A percentile compares a stretch with the other conserved stretches of the same genome.
phyloP scores from a whole-genome alignment of 2,113 vertebrate species.

The Chiloscyllium plagiosum region DNA sequence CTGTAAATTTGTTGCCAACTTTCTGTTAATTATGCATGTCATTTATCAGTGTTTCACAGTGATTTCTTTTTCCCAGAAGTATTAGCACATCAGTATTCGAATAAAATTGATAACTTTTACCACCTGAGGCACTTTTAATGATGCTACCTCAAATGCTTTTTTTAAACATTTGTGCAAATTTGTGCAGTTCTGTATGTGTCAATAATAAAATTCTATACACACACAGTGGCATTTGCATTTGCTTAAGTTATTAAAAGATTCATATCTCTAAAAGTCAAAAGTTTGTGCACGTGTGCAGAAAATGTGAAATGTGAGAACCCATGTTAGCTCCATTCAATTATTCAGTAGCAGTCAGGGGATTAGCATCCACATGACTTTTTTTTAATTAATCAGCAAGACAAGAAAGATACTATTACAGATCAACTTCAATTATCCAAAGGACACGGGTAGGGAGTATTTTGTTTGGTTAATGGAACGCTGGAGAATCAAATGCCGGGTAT shows the following conservation, averaged over 20 bases:
- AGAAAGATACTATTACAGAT: too few species aligned
- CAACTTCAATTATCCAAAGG: too few species aligned
- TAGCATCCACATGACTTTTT: not conserved
- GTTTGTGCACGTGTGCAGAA: not conserved
- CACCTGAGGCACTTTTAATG: not conserved
- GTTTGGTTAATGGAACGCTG: too few species aligned
- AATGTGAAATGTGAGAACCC: not conserved
- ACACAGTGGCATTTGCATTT: not conserved
- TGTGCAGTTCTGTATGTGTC: not conserved
- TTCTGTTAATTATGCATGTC: not conserved
- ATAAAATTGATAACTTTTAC: not conserved
- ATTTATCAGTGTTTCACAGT: not conserved
- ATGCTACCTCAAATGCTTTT: not conserved
- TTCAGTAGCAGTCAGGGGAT: not conserved
- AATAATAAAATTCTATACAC: not conserved
- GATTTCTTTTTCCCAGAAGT: not conserved
- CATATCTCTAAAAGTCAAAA: not conserved
- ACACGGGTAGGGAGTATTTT: too few species aligned
- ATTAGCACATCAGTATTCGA: not conserved
- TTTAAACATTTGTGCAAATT: not conserved
- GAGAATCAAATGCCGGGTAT: too few species aligned
- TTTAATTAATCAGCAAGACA: not conserved
- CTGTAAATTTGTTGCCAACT: not conserved
- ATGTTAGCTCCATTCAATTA: not conserved
- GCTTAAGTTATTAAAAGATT: not conserved